Conservation (phyloP, 2,113 vertebrate species). For the Pica pica region DNA sequence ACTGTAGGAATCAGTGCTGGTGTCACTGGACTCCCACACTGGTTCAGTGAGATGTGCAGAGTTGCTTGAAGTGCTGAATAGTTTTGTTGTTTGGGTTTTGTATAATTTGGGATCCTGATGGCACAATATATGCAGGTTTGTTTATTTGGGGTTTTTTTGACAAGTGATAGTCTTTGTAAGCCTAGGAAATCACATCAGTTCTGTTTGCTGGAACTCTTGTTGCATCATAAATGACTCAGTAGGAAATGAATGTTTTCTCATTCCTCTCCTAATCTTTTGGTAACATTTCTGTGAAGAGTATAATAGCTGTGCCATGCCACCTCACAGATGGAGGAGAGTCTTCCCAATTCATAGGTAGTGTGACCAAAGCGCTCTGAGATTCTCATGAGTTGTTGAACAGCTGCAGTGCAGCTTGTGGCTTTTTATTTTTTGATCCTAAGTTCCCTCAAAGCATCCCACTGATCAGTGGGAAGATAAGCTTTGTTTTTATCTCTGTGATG, state of each 20-base stretch:
- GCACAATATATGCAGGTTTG: too few species aligned
- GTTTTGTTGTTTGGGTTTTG: background rate
- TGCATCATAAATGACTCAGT: background rate
- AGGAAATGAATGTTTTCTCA: background rate
- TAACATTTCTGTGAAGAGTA: background rate
- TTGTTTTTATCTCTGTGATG: background rate
- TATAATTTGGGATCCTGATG: background rate
- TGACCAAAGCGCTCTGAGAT: background rate
- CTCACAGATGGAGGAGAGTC: background rate
- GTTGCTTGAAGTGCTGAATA: background rate
- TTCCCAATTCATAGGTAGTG: background rate
- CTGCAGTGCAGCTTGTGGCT: background rate
- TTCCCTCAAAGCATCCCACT: background rate
- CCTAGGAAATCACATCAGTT: background rate
- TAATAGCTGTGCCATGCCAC: background rate
- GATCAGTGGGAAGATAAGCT: background rate
- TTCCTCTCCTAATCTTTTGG: background rate
- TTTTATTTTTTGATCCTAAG: background rate
- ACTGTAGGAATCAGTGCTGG: background rate
- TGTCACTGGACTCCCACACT: background rate
- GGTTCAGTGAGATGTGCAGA: background rate
- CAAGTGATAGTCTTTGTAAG: background rate
- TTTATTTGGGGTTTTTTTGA: too few species aligned
- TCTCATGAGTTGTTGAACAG: background rate
- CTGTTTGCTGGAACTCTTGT: background rate